phyloP scores from a whole-genome alignment of 2,113 vertebrate genomes.

The Suricata suricatta region DNA sequence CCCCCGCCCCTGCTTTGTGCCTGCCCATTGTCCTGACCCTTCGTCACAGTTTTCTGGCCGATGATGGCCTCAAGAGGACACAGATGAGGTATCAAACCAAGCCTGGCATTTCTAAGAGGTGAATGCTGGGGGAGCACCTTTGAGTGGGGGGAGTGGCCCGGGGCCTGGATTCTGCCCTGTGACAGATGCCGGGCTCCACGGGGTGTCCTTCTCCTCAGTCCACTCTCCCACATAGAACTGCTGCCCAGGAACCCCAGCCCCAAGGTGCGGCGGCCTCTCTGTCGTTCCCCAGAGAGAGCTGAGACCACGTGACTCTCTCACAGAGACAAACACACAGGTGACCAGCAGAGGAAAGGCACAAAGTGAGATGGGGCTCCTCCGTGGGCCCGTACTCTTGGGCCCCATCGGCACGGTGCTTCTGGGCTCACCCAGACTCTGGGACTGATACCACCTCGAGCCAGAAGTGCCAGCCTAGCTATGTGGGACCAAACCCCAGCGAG shows the following conservation, averaged over 20 bases:
- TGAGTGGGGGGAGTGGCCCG: neutral
- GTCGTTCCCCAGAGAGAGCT: neutral
- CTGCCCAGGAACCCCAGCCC: neutral
- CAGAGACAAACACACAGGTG: neutral
- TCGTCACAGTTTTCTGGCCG: neutral
- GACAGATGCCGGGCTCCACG: neutral
- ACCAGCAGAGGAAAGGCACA: neutral
- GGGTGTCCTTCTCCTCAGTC: neutral
- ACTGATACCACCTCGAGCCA: neutral
- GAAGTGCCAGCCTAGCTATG: neutral
- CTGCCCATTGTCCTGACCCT: neutral
- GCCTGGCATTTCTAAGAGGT: neutral
- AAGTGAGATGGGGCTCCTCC: neutral
- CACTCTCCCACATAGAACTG: neutral
- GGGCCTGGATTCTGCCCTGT: neutral
- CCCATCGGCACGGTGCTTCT: neutral
- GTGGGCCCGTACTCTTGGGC: neutral
- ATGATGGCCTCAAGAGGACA: neutral
- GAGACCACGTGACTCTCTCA: neutral
- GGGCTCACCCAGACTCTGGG: neutral
- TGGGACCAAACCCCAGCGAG: neutral
- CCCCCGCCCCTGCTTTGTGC: neutral
- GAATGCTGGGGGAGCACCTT: too few species aligned
- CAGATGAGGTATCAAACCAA: neutral
- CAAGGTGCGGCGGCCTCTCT: neutral